Base-by-base conservation (phyloP, 2,113 vertebrate genomes). In the Chaetorhynchus papuensis region DNA sequence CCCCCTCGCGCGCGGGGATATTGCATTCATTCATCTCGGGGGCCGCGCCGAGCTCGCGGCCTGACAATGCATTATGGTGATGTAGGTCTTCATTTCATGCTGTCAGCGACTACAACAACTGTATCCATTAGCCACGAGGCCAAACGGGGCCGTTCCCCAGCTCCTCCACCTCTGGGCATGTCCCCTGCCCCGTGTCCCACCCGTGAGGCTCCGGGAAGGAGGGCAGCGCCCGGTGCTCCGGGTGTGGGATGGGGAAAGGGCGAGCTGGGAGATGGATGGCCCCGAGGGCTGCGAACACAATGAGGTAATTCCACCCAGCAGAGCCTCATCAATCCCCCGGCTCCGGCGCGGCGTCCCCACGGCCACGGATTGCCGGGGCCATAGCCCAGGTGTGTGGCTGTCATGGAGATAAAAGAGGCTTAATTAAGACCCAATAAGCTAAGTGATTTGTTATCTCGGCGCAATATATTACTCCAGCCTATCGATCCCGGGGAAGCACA, bases 341-440 rank as follows among this genome's bases (percentile, higher is more conserved):
- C 95, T 88, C 97, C 57, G 0, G 54, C 27, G 0, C 22, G 5
- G 70, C 14, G 5, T 83, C 93, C 66, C 61, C 76, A 60, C 33
- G 5, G 81, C 83, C 72, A 41, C 3, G 4, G 50, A 39, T 45
- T 28, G 80, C 87, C 42, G 1, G 8, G 93, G 96, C 61, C 15
- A 6, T 33, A 96, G 97, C 97, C 97, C 98, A 98, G 97, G 97
- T 98, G 98, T 93, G 15, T 44, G 65, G 89, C 96, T 97, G 98
- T 98, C 98, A 97, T 4, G 72, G 96, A 98, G 97, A 98, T 97
- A 96, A 97, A 98, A 96, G 98, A 96, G 96, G 81, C 89, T 93
- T 98, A 98, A 98, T 98, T 98, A 98, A 98, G 97, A 96, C 97
- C 96, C 98, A 98, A 98, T 98, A 97, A 98, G 96, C 81, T n/a